These are phyloP conservation scores for Capreolus pygargus DNA, from an alignment of 2,113 vertebrate species.

Conservation along the genomic window DNA sequence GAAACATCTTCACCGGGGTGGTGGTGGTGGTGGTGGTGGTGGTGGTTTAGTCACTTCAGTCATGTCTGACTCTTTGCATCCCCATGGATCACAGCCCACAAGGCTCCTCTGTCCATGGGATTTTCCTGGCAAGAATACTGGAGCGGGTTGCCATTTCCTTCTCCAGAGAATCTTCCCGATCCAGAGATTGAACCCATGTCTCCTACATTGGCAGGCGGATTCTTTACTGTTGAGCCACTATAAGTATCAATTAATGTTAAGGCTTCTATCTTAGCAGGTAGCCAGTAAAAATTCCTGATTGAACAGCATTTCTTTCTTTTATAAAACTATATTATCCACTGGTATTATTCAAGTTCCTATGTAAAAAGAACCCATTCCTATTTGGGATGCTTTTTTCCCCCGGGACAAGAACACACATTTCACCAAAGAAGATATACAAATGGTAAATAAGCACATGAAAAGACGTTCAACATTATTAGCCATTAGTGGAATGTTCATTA, in stretches of 20 bases:
- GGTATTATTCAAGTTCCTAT: constrained; percentile 24
- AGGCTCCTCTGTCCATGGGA: not conserved
- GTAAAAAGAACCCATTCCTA: constrained; percentile 16
- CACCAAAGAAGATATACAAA: not conserved
- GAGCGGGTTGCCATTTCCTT: not conserved
- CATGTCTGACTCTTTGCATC: not conserved
- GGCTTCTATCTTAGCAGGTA: not conserved
- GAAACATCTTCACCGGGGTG: not conserved
- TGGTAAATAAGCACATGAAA: constrained; percentile 6
- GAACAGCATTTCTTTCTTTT: constrained; percentile 42
- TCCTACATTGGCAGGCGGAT: not conserved
- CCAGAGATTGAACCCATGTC: not conserved
- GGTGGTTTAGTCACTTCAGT: not conserved
- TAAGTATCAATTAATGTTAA: constrained; percentile 18
- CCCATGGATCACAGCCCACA: fast-evolving
- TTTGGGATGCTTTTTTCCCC: not conserved
- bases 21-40: not conserved
- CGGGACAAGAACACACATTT: not conserved
- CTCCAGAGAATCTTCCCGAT: not conserved
- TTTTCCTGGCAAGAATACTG: not conserved
- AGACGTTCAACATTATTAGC: not conserved
- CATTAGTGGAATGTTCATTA: not conserved
- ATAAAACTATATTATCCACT: not conserved
- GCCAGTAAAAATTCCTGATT: not conserved
- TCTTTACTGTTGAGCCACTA: not conserved